Evolutionary conservation across 2,888 invertebrate genomes (phyloP).

Genomic region (Cremastinae sp.): DNA sequence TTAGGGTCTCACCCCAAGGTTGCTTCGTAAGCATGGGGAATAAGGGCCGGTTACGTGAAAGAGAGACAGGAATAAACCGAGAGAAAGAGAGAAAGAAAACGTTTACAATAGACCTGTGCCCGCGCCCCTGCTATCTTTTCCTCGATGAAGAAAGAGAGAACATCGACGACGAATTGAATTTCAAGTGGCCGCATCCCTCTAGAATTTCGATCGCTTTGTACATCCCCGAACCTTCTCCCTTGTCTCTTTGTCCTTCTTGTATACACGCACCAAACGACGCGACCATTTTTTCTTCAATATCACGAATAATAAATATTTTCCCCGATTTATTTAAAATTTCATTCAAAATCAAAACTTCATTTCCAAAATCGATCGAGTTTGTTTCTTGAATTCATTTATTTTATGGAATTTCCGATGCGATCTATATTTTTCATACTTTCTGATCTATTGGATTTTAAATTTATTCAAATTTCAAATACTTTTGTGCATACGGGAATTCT

Average conservation of each 20-base stretch:
- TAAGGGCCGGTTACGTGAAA: conserved; percentile 66
- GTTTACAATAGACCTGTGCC: conserved; percentile 74
- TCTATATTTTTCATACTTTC: not conserved
- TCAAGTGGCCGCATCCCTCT: conserved; percentile 80
- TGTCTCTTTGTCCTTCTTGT: conserved; percentile 38
- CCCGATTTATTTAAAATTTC: not conserved
- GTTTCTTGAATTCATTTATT: too few relatives aligned
- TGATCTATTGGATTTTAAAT: not conserved
- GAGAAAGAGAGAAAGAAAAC: conserved; percentile 59
- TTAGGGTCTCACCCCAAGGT: conserved; percentile 67
- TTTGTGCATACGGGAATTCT: not conserved
- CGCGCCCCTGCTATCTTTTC: conserved; percentile 47
- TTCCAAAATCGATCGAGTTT: not conserved
- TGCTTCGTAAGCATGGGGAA: conserved; percentile 73
- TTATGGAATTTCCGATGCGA: not conserved
- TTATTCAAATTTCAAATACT: not conserved
- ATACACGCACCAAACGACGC: conserved; percentile 36
- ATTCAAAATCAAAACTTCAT: not conserved
- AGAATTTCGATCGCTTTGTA: conserved; percentile 65
- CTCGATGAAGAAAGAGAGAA: conserved; percentile 40
- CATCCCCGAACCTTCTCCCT: conserved; percentile 18
- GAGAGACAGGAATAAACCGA: conserved; percentile 62
- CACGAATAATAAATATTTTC: not conserved
- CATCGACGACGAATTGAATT: conserved; percentile 78
- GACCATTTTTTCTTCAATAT: conserved; percentile 5